phyloP scores from a whole-genome alignment of 1,140 invertebrate genomes.

The Pomacea maculata region DNA sequence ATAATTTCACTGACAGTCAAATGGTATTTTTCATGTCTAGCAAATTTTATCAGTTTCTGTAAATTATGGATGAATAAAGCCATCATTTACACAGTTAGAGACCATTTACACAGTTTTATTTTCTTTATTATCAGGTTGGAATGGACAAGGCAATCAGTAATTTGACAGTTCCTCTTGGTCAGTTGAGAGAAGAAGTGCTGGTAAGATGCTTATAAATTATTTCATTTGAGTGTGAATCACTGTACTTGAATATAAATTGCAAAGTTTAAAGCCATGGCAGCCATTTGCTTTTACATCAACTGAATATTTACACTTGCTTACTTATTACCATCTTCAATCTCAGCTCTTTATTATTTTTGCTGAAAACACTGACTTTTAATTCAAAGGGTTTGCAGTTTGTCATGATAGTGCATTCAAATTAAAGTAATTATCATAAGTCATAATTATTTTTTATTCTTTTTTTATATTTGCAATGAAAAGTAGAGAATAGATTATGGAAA shows the following conservation, averaged over 20 bases:
- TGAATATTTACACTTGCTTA: background rate
- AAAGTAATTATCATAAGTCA: no score
- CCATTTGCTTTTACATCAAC: background rate
- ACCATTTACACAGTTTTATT: background rate
- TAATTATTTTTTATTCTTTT: no score
- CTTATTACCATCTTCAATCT: background rate
- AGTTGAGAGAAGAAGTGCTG: constrained; percentile 82
- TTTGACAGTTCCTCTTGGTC: constrained; percentile 79
- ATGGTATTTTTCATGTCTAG: no score
- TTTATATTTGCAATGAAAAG: no score
- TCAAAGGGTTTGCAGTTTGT: no score
- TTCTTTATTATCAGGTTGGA: constrained; percentile 70
- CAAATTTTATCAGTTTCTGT: no score
- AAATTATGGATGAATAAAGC: no score
- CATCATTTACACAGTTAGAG: no score
- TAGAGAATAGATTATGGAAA: no score
- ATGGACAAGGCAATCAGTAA: constrained; percentile 86
- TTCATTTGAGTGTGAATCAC: background rate
- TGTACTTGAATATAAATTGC: background rate
- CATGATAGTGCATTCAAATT: no score
- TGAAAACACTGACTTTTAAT: background rate
- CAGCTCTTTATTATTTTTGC: background rate
- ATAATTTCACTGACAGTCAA: no score
- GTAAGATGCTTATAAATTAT: constrained; percentile 63
- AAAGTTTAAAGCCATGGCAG: background rate